These are phyloP conservation scores for Otolemur garnettii DNA, from an alignment of 2,113 vertebrate species.

Conservation along the genomic window DNA sequence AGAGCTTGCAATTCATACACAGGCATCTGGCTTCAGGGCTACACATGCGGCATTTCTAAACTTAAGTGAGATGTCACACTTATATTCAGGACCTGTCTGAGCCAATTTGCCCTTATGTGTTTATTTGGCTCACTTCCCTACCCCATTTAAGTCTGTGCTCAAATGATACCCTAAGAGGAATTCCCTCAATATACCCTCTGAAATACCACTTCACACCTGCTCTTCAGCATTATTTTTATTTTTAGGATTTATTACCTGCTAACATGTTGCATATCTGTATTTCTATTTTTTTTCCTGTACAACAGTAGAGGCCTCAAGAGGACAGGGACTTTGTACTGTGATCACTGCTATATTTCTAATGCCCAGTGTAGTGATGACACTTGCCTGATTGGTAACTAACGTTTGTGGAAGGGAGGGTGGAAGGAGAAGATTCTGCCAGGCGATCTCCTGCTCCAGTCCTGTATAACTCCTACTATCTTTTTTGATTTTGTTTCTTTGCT, in stretches of 20 bases:
- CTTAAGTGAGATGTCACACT: background rate
- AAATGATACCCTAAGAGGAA: background rate
- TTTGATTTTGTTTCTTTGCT: background rate
- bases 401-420: background rate
- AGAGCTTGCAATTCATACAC: background rate
- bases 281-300: background rate
- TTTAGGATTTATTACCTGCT: background rate
- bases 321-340: background rate
- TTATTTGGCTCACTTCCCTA: background rate
- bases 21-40: background rate
- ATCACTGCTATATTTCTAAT: background rate
- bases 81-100: background rate
- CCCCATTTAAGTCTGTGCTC: background rate
- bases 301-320: background rate
- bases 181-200: background rate
- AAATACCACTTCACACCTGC: background rate
- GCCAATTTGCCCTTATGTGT: background rate
- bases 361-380: background rate
- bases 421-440: background rate
- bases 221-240: background rate
- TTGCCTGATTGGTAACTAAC: background rate
- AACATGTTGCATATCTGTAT: background rate
- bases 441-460: fast-evolving
- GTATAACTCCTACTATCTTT: too few species aligned
- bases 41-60: background rate